Base-by-base conservation (phyloP, 1,140 invertebrate genomes). In the Eupristina koningsbergeri region DNA sequence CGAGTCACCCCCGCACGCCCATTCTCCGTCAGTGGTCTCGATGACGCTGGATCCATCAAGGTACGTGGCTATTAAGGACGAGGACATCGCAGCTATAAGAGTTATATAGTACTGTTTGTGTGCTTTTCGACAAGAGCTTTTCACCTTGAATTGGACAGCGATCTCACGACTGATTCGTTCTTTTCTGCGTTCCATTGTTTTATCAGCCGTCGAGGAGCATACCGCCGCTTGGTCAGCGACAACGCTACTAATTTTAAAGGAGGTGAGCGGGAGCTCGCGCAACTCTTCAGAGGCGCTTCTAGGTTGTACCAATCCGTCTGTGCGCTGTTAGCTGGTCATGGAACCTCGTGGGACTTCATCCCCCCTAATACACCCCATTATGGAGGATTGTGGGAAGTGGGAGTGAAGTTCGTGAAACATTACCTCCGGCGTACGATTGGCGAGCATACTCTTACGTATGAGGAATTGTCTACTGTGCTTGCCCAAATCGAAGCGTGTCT, bases 401-500 rank as follows among this genome's bases (percentile, higher is more conserved):
- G 13, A 2, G 19, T 69, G 15, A 69, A 69, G n/a, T 69, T 29
- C 6, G 31, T 69, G 5, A 69, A 69, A 19, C 34, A 31, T 69
- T 29, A 69, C 19, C 67, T 69, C n/a, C 29, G 67, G 34, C 67
- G 67, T n/a, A 61, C 58, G 19, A 61, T 61, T 61, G n/a, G 58
- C 3, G 58, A 61, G 6, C 5, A 7, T 8, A 19, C 22, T 5
- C 58, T 61, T 19, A 61, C 58, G 7, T 61, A 8, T 8, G 58
- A 61, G 22, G 58, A 61, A 61, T 17, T 22, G 3, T 8, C 5
- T 19, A 5, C 58, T n/a, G 7, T 61, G 19, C 58, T 61, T 3
- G 22, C 58, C 3, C 58, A 61, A 61, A 19, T 61, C 3, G 15
- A 22, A 17, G 17, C 58, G 6, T 5, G 7, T 6, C 58, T 61